Percentiles rank a stretch among this genome's conserved stretches.
Conservation (phyloP, 2,888 invertebrate species). For the Calephelis perditalis region DNA sequence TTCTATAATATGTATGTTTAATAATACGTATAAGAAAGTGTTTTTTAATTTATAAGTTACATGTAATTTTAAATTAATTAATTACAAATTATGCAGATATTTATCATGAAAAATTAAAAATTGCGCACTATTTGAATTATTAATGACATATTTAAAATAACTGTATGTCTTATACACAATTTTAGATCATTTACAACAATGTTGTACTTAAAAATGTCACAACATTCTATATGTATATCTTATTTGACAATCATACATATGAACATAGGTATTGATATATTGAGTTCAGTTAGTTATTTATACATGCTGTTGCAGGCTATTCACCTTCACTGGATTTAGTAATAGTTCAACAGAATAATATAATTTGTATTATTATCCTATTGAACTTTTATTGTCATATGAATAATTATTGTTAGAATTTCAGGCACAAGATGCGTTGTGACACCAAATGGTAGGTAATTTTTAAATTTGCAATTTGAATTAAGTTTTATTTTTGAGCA, state of each 20-base stretch:
- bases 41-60: constrained; percentile 3
- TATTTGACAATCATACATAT: too few species aligned
- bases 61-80: background rate
- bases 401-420: background rate
- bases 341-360: background rate
- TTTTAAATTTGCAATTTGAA: background rate
- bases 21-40: background rate
- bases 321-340: background rate
- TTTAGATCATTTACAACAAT: background rate
- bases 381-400: too few species aligned
- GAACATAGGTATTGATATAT: too few species aligned
- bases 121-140: constrained; percentile 3
- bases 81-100: background rate
- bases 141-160: constrained; percentile 5
- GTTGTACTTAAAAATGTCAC: constrained; percentile 2
- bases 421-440: background rate
- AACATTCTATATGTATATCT: too few species aligned
- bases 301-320: background rate
- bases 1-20: too few species aligned
- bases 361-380: background rate
- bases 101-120: background rate
- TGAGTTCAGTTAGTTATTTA: too few species aligned
- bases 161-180: background rate
- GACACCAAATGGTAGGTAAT: background rate
- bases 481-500: too few species aligned